Percentiles rank a stretch among this genome's conserved stretches.
Conservation (phyloP, 2,113 vertebrate species). For the Xiphorhynchus elegans region DNA sequence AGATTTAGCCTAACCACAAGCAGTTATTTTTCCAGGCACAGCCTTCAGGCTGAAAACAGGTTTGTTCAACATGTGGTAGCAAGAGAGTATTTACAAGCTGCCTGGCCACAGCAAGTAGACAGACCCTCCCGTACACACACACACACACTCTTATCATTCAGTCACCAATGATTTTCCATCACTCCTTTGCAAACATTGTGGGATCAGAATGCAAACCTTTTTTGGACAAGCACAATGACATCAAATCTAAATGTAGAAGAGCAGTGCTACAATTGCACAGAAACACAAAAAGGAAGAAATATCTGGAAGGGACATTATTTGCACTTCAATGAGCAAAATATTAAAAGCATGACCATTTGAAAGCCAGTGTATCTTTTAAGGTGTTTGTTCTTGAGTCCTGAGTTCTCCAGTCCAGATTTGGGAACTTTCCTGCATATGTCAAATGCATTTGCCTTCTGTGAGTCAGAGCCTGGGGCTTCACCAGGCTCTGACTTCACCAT, state of each 20-base stretch:
- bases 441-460: slow-evolving; percentile 16
- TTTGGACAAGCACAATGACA: background rate
- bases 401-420: background rate
- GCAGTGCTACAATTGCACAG: background rate
- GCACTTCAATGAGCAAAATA: background rate
- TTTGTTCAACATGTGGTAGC: background rate
- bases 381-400: background rate
- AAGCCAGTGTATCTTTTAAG: background rate
- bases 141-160: background rate
- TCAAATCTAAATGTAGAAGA: background rate
- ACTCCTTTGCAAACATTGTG: background rate
- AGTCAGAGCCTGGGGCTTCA: slow-evolving; percentile 21
- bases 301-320: background rate
- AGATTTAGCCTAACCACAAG: background rate
- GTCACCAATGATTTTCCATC: background rate
- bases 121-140: background rate
- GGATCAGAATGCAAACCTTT: background rate
- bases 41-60: background rate
- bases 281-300: background rate
- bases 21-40: background rate
- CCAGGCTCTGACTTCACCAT: background rate
- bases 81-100: background rate
- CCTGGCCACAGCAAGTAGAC: background rate
- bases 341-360: background rate
- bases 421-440: background rate